phyloP scores from a whole-genome alignment of 2,888 invertebrate genomes.

The Nesidiocoris tenuis region DNA sequence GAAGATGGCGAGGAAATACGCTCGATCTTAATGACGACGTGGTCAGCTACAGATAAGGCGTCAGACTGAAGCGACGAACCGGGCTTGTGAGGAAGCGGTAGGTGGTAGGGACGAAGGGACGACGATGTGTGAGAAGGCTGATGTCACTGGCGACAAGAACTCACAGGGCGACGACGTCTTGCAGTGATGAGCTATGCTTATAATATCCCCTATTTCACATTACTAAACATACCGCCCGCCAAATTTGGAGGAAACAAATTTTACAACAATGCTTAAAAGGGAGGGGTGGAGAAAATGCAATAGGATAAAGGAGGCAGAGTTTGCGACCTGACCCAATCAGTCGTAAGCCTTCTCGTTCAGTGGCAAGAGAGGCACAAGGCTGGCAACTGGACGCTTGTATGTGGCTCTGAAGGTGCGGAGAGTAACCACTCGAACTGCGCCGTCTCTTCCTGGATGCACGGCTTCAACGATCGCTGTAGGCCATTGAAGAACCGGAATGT shows the following conservation, averaged over 20 bases:
- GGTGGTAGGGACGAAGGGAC: no score
- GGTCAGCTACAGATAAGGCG: no score
- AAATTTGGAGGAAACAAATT: constrained; percentile 10
- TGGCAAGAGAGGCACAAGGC: constrained; percentile 6
- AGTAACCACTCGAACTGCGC: not conserved
- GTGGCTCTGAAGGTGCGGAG: not conserved
- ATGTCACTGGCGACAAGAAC: no score
- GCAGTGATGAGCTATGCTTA: no score
- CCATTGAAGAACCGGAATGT: not conserved
- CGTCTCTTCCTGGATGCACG: constrained; percentile 8
- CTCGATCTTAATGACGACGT: no score
- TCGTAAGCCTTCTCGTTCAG: not conserved
- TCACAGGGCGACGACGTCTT: no score
- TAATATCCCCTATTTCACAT: not conserved
- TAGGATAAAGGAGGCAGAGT: not conserved
- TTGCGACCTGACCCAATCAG: not conserved
- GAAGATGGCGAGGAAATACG: no score
- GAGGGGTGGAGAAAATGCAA: not conserved
- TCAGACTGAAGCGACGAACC: no score
- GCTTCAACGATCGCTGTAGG: not conserved
- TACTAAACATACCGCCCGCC: constrained; percentile 11
- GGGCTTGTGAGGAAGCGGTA: no score
- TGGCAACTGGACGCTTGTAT: not conserved
- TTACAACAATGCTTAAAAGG: not conserved
- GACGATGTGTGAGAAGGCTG: no score